A percentile compares a stretch with the other conserved stretches of the same genome.
phyloP scores from a whole-genome alignment of 2,113 vertebrate species.

The Ellobius talpinus region DNA sequence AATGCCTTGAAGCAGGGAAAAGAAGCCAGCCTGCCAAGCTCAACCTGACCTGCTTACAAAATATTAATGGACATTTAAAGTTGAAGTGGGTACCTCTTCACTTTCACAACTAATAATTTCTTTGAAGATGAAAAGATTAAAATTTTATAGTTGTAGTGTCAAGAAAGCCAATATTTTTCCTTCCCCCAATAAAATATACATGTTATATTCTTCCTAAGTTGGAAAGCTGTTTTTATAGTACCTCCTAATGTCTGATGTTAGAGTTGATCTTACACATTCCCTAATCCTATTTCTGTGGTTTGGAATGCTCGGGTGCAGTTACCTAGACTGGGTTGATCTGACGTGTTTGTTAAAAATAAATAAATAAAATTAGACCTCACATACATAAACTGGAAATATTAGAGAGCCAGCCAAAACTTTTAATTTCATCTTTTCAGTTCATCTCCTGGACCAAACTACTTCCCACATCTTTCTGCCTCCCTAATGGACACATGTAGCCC shows the following conservation, averaged over 20 bases:
- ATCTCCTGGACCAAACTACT: background rate
- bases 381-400: conserved; percentile 19
- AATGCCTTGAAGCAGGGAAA: background rate
- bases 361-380: background rate
- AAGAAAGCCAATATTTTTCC: background rate
- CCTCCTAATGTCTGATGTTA: conserved; percentile 34
- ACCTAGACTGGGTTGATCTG: background rate
- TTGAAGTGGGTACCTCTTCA: background rate
- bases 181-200: background rate
- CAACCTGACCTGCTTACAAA: background rate
- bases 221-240: conserved; percentile 30
- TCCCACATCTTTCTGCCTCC: background rate
- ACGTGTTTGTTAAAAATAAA: conserved; percentile 9
- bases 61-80: background rate
- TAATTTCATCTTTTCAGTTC: background rate
- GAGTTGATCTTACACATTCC: background rate
- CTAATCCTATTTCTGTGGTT: conserved; percentile 18
- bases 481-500: background rate
- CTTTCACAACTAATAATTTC: conserved; percentile 8
- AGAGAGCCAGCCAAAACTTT: background rate
- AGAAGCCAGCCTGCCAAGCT: background rate
- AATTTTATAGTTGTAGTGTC: conserved; percentile 12
- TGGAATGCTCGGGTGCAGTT: conserved; percentile 11
- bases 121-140: background rate
- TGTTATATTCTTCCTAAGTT: background rate